These are phyloP conservation scores for Cataglyphis cursor DNA, from an alignment of 2,888 invertebrate species.

Conservation along the genomic window DNA sequence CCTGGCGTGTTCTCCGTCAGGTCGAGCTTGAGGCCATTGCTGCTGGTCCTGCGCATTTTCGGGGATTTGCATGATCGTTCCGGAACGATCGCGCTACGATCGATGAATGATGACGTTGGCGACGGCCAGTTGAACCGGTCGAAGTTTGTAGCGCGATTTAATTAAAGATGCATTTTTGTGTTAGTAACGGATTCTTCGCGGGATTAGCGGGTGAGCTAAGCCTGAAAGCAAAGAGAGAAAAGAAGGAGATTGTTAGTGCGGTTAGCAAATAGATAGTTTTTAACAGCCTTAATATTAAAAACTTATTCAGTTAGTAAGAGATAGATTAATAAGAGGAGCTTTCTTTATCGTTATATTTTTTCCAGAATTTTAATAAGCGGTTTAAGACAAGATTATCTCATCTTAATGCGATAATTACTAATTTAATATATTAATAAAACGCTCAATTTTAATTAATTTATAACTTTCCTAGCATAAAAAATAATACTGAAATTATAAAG, in stretches of 20 bases:
- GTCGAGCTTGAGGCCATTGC: conserved; percentile 85
- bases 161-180: conserved; percentile 56
- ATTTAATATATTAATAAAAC: not conserved
- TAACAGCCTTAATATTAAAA: not conserved
- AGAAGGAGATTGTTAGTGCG: conserved; percentile 59
- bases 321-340: not conserved
- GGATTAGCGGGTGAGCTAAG: conserved; percentile 62
- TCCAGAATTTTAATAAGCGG: not conserved
- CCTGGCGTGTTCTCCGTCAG: conserved; percentile 86
- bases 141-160: conserved; percentile 11
- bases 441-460: not conserved
- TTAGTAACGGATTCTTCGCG: conserved; percentile 56
- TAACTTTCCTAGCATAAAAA: not conserved
- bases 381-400: not conserved
- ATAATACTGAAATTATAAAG: not conserved
- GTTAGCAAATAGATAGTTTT: conserved; percentile 38
- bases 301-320: not conserved
- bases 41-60: conserved; percentile 85
- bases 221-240: conserved; percentile 72
- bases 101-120: conserved; percentile 31
- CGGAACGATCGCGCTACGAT: conserved; percentile 61
- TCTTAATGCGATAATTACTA: not conserved
- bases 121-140: not conserved
- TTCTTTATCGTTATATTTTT: not conserved
- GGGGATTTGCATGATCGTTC: conserved; percentile 84